A percentile compares a stretch with the other conserved stretches of the same genome.
Conservation (phyloP, 2,888 invertebrate species). For the Gryllus longicercus region DNA sequence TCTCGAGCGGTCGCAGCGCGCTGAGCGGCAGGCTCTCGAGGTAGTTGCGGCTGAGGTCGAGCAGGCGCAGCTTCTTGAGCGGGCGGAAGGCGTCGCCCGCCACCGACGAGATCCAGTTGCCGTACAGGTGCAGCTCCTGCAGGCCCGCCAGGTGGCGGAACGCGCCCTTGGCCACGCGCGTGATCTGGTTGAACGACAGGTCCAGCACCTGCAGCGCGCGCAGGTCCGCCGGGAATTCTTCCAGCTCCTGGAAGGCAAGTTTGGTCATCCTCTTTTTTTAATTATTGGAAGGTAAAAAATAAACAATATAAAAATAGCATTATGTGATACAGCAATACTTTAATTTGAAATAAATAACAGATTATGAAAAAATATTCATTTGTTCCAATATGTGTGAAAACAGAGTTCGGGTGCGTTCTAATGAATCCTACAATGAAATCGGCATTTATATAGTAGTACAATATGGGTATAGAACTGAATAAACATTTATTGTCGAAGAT, state of each 20-base stretch:
- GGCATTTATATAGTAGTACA: too few species aligned
- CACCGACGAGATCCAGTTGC: slow-evolving; percentile 76
- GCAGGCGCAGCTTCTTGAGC: slow-evolving; percentile 67
- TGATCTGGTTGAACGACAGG: slow-evolving; percentile 76
- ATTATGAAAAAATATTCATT: too few species aligned
- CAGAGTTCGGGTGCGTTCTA: too few species aligned
- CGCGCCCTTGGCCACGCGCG: slow-evolving; percentile 68
- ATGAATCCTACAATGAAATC: too few species aligned
- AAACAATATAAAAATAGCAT: too few species aligned
- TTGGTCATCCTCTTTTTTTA: too few species aligned
- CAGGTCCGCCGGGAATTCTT: slow-evolving; percentile 76
- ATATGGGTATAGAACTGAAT: too few species aligned
- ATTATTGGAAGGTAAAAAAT: too few species aligned
- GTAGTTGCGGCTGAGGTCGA: slow-evolving; percentile 80
- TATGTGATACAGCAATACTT: too few species aligned
- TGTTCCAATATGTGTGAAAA: too few species aligned
- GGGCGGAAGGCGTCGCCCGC: slow-evolving; percentile 74
- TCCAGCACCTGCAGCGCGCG: slow-evolving; percentile 74
- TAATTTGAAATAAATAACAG: too few species aligned
- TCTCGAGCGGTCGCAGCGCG: slow-evolving; percentile 73
- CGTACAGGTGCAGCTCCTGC: slow-evolving; percentile 72
- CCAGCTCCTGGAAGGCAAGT: slow-evolving; percentile 57
- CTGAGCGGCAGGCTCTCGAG: slow-evolving; percentile 75
- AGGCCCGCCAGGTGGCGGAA: slow-evolving; percentile 75
- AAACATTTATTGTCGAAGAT: too few species aligned